Evolutionary conservation across 2,888 invertebrate genomes (phyloP).

Genomic region (Agelastica alni): DNA sequence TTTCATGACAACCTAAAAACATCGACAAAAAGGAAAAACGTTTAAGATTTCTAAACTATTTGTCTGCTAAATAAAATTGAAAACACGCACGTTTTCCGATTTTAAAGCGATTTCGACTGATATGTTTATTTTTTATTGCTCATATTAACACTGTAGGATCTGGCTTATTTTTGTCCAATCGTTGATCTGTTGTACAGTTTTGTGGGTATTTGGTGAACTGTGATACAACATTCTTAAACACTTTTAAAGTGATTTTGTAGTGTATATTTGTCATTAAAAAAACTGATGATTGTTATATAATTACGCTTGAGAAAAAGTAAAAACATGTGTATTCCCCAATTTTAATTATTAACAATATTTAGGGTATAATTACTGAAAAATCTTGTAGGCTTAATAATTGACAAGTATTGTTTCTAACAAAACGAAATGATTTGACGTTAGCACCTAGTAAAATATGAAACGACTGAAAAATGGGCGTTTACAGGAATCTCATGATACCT

Average conservation of each 20-base stretch:
- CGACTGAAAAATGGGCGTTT: too few relatives aligned
- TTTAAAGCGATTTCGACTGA: too few relatives aligned
- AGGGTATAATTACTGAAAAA: slow-evolving; percentile 43
- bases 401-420: slow-evolving; percentile 11
- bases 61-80: too few relatives aligned
- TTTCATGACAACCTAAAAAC: too few relatives aligned
- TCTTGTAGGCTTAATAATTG: slow-evolving; percentile 44
- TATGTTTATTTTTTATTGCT: too few relatives aligned
- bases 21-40: too few relatives aligned
- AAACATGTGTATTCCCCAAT: slow-evolving; percentile 39
- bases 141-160: not conserved
- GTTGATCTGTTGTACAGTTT: slow-evolving; percentile 28
- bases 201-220: slow-evolving; percentile 53
- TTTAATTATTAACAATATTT: slow-evolving; percentile 47
- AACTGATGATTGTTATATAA: slow-evolving; percentile 35
- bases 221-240: slow-evolving; percentile 46
- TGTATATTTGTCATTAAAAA: slow-evolving; percentile 33
- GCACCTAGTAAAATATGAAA: not conserved
- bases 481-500: too few relatives aligned
- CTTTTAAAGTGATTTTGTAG: slow-evolving; percentile 29
- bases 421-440: not conserved
- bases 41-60: too few relatives aligned
- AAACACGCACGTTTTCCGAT: too few relatives aligned
- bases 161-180: not conserved
- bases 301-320: slow-evolving; percentile 48